These are phyloP conservation scores for Riparia riparia DNA, from an alignment of 2,113 vertebrate species.

Conservation along the genomic window DNA sequence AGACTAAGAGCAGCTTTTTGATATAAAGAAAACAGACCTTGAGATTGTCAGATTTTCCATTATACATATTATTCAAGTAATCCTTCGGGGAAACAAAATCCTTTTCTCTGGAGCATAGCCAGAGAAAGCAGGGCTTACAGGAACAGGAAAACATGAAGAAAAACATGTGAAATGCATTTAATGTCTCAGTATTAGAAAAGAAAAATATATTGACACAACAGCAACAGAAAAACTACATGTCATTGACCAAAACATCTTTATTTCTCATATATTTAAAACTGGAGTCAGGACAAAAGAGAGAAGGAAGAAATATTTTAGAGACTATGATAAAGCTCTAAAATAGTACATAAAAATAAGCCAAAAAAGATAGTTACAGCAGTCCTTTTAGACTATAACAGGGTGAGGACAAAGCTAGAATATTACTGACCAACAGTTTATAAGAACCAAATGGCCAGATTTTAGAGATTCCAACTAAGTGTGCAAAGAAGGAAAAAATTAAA, in stretches of 20 bases:
- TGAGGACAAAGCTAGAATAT: background rate
- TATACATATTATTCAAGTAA: background rate
- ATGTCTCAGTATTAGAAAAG: background rate
- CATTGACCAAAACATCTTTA: background rate
- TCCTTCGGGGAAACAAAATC: background rate
- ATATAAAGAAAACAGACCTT: background rate
- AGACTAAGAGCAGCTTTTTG: background rate
- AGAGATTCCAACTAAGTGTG: background rate
- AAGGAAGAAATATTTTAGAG: background rate
- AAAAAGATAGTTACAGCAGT: background rate
- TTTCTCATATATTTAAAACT: background rate
- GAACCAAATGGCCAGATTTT: background rate
- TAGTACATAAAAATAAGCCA: background rate
- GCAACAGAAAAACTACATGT: background rate
- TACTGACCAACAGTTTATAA: background rate
- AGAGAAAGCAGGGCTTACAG: background rate
- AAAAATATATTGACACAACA: background rate
- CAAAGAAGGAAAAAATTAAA: background rate
- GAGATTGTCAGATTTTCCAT: background rate
- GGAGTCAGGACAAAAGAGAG: background rate
- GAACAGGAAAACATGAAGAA: background rate
- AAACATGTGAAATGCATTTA: background rate
- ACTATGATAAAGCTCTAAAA: background rate
- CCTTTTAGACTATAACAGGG: background rate
- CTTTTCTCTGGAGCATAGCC: background rate